phyloP scores from a whole-genome alignment of 2,113 vertebrate species.

The Elanus axillaris region DNA sequence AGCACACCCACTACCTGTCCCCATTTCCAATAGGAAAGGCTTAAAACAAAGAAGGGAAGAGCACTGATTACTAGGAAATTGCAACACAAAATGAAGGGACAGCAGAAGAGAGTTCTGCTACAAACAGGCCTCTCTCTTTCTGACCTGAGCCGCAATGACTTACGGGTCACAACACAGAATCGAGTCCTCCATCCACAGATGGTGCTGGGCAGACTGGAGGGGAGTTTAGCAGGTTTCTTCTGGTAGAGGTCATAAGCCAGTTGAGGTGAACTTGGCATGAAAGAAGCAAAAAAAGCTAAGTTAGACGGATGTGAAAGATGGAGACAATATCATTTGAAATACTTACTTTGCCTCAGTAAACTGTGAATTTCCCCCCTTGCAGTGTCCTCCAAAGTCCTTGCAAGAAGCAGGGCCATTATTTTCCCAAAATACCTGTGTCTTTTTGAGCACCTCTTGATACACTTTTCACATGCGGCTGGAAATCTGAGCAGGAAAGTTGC shows the following conservation, averaged over 20 bases:
- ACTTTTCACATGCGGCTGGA: background rate
- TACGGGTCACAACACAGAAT: background rate
- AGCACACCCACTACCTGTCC: slow-evolving; percentile 34
- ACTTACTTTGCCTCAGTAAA: background rate
- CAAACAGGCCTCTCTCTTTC: background rate
- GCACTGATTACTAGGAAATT: slow-evolving; percentile 51
- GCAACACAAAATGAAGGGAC: background rate
- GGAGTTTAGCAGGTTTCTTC: background rate
- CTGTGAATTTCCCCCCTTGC: background rate
- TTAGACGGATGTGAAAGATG: background rate
- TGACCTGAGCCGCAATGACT: background rate
- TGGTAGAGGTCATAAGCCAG: background rate
- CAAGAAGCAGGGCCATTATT: background rate
- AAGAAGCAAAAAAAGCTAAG: background rate
- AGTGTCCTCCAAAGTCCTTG: background rate
- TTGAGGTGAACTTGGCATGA: background rate
- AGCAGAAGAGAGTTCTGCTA: background rate
- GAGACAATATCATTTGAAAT: background rate
- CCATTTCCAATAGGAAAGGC: slow-evolving; percentile 24
- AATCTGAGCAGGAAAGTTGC: background rate
- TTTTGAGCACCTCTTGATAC: background rate
- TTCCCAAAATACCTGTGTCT: background rate
- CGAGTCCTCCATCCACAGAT: background rate
- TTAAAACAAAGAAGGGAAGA: slow-evolving; percentile 59
- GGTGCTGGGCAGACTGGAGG: background rate